Evolutionary conservation across 30 jellyfish, hydroid and myxozoan species (phyloP).

Genomic region (Nemopilema nomurai): DNA sequence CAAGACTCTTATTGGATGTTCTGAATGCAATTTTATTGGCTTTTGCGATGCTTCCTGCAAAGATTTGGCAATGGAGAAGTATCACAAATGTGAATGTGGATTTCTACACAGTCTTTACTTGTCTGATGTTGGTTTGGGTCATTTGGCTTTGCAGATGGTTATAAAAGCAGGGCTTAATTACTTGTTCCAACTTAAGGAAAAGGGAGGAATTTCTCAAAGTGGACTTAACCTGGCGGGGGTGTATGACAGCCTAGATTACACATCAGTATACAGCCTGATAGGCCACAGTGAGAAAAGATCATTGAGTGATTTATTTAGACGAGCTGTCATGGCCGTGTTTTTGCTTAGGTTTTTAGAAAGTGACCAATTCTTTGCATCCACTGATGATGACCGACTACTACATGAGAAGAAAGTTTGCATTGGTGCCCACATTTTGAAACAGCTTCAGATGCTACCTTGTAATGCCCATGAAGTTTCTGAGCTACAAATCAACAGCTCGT

Average conservation of each 20-base stretch:
- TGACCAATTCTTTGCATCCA: conserved; percentile 17
- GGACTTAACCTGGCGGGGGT: conserved; percentile 44
- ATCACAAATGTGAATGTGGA: conserved; percentile 69
- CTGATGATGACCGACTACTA: not conserved
- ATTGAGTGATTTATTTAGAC: conserved; percentile 72
- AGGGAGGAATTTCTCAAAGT: not conserved
- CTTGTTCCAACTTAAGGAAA: conserved; percentile 14
- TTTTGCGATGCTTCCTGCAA: conserved; percentile 70
- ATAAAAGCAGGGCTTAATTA: conserved; percentile 43
- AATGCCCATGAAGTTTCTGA: conserved; percentile 95
- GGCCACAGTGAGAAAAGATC: conserved; percentile 74
- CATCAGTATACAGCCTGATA: conserved; percentile 53
- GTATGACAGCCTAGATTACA: conserved; percentile 63
- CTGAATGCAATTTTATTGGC: conserved; percentile 61
- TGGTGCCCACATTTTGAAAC: conserved; percentile 75
- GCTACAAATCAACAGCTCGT: conserved; percentile 29
- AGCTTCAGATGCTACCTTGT: conserved; percentile 94
- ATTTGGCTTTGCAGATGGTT: conserved; percentile 76
- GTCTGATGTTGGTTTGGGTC: conserved; percentile 74
- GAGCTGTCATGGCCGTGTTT: conserved; percentile 72
- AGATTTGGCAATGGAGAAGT: conserved; percentile 43
- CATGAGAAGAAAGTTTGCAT: conserved; percentile 47
- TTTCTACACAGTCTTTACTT: conserved; percentile 22
- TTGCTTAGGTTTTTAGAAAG: conserved; percentile 32
- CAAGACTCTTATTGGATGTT: conserved; percentile 63